phyloP scores from a whole-genome alignment of 1,140 invertebrate species.

The Probaryconus sp. region DNA sequence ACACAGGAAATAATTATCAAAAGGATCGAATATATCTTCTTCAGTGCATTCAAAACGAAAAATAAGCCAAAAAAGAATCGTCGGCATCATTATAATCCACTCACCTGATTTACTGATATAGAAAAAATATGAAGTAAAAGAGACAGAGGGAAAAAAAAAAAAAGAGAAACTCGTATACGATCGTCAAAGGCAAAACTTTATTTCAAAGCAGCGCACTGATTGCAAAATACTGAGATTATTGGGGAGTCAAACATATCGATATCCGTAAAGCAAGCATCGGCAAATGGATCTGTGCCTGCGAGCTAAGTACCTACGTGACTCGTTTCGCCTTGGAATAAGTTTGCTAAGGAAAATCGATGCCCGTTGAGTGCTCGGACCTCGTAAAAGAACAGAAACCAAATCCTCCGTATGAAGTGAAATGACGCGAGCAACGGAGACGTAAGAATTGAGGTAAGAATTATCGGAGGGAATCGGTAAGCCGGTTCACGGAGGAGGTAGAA shows the following conservation, averaged over 20 bases:
- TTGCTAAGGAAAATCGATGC: slow-evolving; percentile 37
- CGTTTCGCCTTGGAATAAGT: slow-evolving; percentile 17
- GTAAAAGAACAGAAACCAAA: slow-evolving; percentile 24
- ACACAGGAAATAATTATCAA: no score
- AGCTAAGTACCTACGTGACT: slow-evolving; percentile 42
- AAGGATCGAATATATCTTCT: no score
- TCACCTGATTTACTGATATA: not conserved
- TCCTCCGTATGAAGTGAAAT: not conserved
- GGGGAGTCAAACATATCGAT: slow-evolving; percentile 14
- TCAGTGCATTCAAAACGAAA: no score
- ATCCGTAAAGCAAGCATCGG: slow-evolving; percentile 17
- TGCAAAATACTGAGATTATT: slow-evolving; percentile 12
- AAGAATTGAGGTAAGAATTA: slow-evolving; percentile 38
- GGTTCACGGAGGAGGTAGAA: not conserved
- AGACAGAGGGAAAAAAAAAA: not conserved
- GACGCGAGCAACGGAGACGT: not conserved
- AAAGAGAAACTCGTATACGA: not conserved
- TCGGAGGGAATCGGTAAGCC: slow-evolving; percentile 19
- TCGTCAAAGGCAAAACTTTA: slow-evolving; percentile 7
- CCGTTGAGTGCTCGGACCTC: slow-evolving; percentile 30
- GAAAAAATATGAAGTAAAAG: no score
- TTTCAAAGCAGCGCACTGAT: slow-evolving; percentile 13
- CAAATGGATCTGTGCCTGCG: slow-evolving; percentile 16
- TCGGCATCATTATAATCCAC: slow-evolving; percentile 7
- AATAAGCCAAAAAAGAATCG: slow-evolving; percentile 1